These are phyloP conservation scores for Betta splendens DNA, from an alignment of 2,797 vertebrate genomes.

Conservation along the genomic window DNA sequence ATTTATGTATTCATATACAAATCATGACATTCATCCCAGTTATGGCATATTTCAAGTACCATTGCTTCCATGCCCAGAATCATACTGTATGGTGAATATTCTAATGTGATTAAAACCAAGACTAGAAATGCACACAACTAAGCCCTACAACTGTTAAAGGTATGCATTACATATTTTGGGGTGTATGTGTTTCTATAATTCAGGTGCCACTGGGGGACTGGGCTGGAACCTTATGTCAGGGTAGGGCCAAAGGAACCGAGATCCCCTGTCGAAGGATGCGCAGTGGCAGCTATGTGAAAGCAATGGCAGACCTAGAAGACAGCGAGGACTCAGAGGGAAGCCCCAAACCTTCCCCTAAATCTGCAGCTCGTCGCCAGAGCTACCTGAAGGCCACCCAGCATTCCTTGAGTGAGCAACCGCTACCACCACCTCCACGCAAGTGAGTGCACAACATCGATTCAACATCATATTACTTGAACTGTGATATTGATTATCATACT, in stretches of 20 bases:
- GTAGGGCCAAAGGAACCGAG: constrained; percentile 81
- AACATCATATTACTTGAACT: background rate
- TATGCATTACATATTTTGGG: background rate
- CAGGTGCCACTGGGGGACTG: constrained; percentile 96
- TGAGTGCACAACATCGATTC: constrained; percentile 70
- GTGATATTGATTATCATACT: constrained; percentile 18
- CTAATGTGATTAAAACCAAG: background rate
- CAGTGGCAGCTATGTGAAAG: constrained; percentile 98
- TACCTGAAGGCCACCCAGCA: constrained; percentile 98
- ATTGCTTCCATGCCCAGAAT: constrained; percentile 8
- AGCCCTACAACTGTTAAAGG: background rate
- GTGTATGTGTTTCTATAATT: constrained; percentile 12
- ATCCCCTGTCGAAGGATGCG: constrained; percentile 98
- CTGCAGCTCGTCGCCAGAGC: constrained; percentile 96
- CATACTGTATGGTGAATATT: background rate
- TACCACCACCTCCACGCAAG: constrained; percentile 87
- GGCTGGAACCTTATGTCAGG: constrained; percentile 87
- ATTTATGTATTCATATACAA: constrained; percentile 15
- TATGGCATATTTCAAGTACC: constrained; percentile 15
- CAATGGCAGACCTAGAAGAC: constrained; percentile 94
- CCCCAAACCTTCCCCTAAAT: constrained; percentile 97
- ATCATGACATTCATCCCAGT: constrained; percentile 1
- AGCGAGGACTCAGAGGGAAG: constrained; percentile 96
- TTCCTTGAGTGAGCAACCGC: constrained; percentile 94
- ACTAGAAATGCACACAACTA: background rate